A percentile compares a stretch with the other conserved stretches of the same genome.
phyloP scores from a whole-genome alignment of 2,797 vertebrate genomes.

The Hydrophis major region DNA sequence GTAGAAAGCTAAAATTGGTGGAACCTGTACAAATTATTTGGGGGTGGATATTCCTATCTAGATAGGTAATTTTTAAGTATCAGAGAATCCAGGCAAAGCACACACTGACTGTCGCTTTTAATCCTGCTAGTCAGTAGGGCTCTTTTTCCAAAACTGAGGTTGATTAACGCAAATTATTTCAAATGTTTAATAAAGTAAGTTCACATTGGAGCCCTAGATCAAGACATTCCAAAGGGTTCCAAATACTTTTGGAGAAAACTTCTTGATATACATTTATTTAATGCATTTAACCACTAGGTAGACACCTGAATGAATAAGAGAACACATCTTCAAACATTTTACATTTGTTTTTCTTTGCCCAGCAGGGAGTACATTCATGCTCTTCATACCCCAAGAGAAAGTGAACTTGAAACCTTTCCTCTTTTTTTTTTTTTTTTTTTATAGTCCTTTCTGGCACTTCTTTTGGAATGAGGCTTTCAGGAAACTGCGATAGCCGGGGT shows the following conservation, averaged over 20 bases:
- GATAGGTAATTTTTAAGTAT: slow-evolving; percentile 8
- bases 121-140: not conserved
- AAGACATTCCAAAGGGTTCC: not conserved
- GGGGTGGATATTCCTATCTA: not conserved
- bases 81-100: not conserved
- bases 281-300: not conserved
- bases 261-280: not conserved
- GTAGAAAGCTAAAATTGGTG: slow-evolving; percentile 36
- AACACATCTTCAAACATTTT: not conserved
- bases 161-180: not conserved
- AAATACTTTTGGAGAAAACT: slow-evolving; percentile 13
- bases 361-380: not conserved
- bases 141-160: not conserved
- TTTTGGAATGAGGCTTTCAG: slow-evolving; percentile 86
- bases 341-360: not conserved
- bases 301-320: not conserved
- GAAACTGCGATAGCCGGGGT: slow-evolving; percentile 84
- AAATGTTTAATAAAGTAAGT: slow-evolving; percentile 32
- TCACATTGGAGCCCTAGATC: slow-evolving; percentile 15
- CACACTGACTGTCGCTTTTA: slow-evolving; percentile 14
- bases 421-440: slow-evolving; percentile 48
- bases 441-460: slow-evolving; percentile 80
- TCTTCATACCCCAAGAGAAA: slow-evolving; percentile 1
- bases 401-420: not conserved
- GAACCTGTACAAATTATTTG: slow-evolving; percentile 50